Evolutionary conservation across 2,797 vertebrate genomes (phyloP).

Genomic region (Chaetophractus vellerosus): DNA sequence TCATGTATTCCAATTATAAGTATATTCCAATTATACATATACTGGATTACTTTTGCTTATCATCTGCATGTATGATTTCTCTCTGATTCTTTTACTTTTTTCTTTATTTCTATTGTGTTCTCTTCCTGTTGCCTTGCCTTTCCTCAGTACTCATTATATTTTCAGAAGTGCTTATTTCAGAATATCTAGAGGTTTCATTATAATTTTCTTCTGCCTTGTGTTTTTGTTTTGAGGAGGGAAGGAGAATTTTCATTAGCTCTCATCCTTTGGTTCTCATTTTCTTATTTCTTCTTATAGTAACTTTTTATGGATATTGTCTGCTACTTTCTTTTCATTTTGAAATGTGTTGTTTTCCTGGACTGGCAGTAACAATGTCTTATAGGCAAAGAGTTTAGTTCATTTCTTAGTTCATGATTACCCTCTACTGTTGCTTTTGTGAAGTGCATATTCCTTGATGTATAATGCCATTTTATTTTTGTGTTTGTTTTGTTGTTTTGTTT

Average conservation of each 20-base stretch:
- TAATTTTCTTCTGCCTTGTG: neutral
- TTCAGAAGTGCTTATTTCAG: neutral
- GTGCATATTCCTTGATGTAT: neutral
- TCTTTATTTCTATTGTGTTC: neutral
- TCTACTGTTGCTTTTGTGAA: constrained; percentile 56
- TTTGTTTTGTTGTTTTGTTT: neutral
- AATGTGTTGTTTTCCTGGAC: neutral
- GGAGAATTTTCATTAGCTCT: neutral
- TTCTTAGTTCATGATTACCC: constrained; percentile 12
- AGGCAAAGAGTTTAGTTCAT: neutral
- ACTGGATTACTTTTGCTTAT: constrained; percentile 37
- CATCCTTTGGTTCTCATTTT: neutral
- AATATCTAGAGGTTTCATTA: constrained; percentile 30
- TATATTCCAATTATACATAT: neutral
- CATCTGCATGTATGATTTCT: neutral
- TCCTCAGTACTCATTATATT: neutral
- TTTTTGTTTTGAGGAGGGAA: neutral
- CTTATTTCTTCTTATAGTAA: constrained; percentile 7
- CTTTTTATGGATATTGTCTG: neutral
- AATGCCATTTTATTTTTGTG: neutral
- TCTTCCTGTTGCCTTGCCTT: neutral
- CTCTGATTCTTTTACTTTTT: neutral
- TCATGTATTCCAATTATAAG: neutral
- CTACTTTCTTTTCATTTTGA: neutral
- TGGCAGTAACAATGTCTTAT: neutral